A percentile compares a stretch with the other conserved stretches of the same genome.
Evolutionary conservation across 2,888 invertebrate genomes (phyloP).

Genomic region (Nephrotoma guestfalica): DNA sequence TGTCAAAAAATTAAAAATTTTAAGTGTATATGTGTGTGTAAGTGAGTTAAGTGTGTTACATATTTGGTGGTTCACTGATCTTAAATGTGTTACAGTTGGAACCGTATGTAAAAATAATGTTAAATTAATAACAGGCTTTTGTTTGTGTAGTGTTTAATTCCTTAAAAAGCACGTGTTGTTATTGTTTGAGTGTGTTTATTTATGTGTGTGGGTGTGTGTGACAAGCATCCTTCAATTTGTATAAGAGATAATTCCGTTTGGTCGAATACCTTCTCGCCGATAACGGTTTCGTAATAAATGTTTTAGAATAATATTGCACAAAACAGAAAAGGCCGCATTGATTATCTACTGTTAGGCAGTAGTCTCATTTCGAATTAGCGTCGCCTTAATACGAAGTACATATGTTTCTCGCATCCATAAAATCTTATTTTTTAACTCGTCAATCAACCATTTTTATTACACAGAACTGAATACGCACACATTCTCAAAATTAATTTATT

Average conservation of each 20-base stretch:
- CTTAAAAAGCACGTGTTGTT: not conserved
- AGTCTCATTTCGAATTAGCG: too few relatives aligned
- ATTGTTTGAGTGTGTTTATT: not conserved
- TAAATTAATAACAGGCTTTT: not conserved
- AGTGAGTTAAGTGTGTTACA: not conserved
- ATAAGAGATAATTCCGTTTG: not conserved
- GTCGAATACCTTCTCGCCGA: not conserved
- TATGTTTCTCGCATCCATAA: too few relatives aligned
- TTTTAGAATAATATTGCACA: too few relatives aligned
- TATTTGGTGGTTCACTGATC: not conserved
- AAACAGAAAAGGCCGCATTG: too few relatives aligned
- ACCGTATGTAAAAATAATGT: not conserved
- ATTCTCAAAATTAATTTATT: too few relatives aligned
- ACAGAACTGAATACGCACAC: too few relatives aligned
- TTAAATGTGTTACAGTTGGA: not conserved
- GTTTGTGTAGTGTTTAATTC: not conserved
- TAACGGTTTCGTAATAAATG: not conserved
- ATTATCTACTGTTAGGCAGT: too few relatives aligned
- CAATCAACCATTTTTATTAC: too few relatives aligned
- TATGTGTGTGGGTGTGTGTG: not conserved
- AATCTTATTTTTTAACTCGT: too few relatives aligned
- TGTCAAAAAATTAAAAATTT: not conserved
- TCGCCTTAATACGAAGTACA: too few relatives aligned
- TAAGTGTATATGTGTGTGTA: not conserved
- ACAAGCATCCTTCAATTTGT: not conserved